Base-by-base conservation (phyloP, 2,888 invertebrate species). In the Rotaria socialis region DNA sequence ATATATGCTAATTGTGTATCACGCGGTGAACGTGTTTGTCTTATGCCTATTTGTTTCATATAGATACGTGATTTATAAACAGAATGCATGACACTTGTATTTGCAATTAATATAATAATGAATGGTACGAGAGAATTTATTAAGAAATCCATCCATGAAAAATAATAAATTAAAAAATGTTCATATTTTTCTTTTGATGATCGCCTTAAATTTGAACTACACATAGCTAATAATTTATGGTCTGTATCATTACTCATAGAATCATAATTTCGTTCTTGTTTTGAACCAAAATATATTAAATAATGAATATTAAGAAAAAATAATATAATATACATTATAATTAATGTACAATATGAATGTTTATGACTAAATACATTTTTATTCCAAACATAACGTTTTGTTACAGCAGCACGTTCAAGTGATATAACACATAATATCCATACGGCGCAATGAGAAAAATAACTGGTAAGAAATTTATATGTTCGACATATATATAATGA, bases 391-490 rank as follows among this genome's bases (percentile, higher is more conserved):
- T 43, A 47, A 47, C 80, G 80, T 80, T 80, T 80, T n/a, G 80
- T 80, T 5, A 80, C 80, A 43, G 47, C 80, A 24, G 80, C 80
- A 80, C 80, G 80, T 80, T 80, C 80, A 43, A 80, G n/a, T 80
- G 80, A 80, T 80, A 80, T 80, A 11, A 80, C 80, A n/a, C 80
- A 80, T 24, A 80, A 43, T 11, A 80, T 80, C 80, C 80, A 80
- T 24, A 80, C 80, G 19, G 80, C 80, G n/a, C 80, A 80, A 80
- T 80, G 80, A 24, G 43, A 47, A n/a, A 22, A 80, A 80, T 47
- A 80, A 80, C n/a, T 80, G 5, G 80, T 80, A 4, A 80, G 0
- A 80, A 80, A 80, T 80, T 80, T 80, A 47, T 80, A 80, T 80
- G 80, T 47, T 80, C 80, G 80, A 80, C 80, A 80, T 47, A 80